Conservation (phyloP, 2,888 invertebrate genomes). For the Trachelus tabidus region DNA sequence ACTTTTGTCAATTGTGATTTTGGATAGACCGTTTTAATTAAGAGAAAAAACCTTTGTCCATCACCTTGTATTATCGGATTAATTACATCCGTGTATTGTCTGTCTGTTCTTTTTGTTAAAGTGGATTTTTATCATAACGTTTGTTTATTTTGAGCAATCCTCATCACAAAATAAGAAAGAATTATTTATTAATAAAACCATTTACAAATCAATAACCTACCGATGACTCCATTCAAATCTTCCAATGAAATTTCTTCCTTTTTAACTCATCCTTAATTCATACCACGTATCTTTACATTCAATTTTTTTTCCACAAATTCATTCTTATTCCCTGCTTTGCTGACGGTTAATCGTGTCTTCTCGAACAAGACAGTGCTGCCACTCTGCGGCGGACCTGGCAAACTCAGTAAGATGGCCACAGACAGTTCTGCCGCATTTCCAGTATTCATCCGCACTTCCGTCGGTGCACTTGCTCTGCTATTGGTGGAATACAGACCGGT, state of each 20-base stretch:
- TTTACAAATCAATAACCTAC: slow-evolving; percentile 57
- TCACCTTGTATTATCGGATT: slow-evolving; percentile 44
- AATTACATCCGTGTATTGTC: slow-evolving; percentile 56
- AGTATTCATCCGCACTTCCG: slow-evolving; percentile 52
- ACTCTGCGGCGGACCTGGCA: not conserved
- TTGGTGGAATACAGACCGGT: slow-evolving; percentile 30
- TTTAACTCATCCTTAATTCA: not conserved
- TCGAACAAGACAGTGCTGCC: slow-evolving; percentile 13
- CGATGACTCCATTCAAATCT: slow-evolving; percentile 25
- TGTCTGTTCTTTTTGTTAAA: slow-evolving; percentile 61
- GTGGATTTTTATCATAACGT: slow-evolving; percentile 61
- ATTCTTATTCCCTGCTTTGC: slow-evolving; percentile 8
- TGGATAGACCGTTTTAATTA: slow-evolving; percentile 53
- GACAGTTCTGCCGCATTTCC: slow-evolving; percentile 25
- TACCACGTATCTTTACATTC: not conserved
- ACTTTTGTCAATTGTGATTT: slow-evolving; percentile 64
- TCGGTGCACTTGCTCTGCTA: slow-evolving; percentile 43
- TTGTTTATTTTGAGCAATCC: slow-evolving; percentile 63
- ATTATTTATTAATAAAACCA: slow-evolving; percentile 66
- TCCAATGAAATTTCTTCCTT: not conserved
- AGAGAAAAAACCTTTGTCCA: slow-evolving; percentile 44
- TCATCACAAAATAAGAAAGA: slow-evolving; percentile 59
- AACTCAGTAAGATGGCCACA: slow-evolving; percentile 14
- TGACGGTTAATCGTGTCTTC: not conserved
- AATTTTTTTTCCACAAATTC: slow-evolving; percentile 10